Conservation (phyloP, 2,797 vertebrate species). For the Mormyrops attenuatus region DNA sequence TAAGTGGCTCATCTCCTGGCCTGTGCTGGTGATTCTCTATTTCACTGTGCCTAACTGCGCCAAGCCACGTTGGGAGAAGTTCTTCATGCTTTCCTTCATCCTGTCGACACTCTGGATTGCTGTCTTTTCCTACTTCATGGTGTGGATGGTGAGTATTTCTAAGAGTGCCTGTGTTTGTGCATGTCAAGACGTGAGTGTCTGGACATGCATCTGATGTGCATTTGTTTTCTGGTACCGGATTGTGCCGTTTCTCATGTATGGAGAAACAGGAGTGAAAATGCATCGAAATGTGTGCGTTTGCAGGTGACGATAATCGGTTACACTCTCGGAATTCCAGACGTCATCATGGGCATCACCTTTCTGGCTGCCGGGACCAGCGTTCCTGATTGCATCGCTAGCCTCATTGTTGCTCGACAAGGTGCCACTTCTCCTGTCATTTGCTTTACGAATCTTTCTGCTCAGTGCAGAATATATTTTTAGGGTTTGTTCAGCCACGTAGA, state of each 20-base stretch:
- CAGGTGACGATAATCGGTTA: constrained; percentile 77
- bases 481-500: background rate
- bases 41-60: constrained; percentile 70
- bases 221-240: background rate
- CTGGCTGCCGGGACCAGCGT: constrained; percentile 75
- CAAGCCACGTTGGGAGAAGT: constrained; percentile 69
- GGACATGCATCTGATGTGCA: background rate
- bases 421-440: background rate
- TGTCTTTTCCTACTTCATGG: constrained; percentile 75
- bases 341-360: constrained; percentile 81
- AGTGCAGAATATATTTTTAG: background rate
- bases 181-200: background rate
- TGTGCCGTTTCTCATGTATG: background rate
- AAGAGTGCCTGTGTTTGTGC: background rate
- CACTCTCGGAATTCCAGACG: constrained; percentile 73
- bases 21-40: constrained; percentile 63
- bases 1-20: constrained; percentile 72
- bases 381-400: constrained; percentile 77
- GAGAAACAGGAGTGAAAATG: background rate
- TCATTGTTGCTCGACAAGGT: constrained; percentile 79
- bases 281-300: background rate
- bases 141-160: constrained; percentile 69
- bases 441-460: background rate
- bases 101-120: constrained; percentile 74
- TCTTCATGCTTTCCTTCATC: constrained; percentile 69